Conservation (phyloP, 2,113 vertebrate species). For the Atherinomorus stipes region DNA sequence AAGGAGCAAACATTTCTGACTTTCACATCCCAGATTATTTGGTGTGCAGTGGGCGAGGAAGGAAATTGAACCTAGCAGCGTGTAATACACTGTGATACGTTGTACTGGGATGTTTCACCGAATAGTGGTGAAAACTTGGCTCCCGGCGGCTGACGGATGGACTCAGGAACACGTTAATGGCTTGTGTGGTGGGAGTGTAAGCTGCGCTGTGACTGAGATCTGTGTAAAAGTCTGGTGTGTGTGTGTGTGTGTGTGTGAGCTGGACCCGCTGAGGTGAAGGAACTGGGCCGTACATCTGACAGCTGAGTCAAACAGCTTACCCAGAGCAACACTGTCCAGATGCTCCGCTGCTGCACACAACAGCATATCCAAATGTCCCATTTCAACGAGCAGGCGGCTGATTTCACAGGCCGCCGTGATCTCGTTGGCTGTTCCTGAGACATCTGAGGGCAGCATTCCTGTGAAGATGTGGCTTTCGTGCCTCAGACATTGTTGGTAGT, state of each 20-base stretch:
- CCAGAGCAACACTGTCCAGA: constrained; percentile 74
- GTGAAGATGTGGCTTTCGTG: constrained; percentile 14
- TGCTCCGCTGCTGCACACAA: constrained; percentile 31
- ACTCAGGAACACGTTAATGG: neutral
- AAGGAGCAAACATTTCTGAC: neutral
- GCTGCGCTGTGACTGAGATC: neutral
- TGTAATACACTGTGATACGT: neutral
- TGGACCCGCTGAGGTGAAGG: constrained; percentile 51
- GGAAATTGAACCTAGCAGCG: neutral
- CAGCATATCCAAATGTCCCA: constrained; percentile 58
- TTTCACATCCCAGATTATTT: neutral
- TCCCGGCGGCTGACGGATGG: neutral
- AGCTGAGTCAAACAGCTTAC: constrained; percentile 74
- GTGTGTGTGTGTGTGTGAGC: constrained; percentile 14
- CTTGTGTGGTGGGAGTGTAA: neutral
- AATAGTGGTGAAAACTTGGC: neutral
- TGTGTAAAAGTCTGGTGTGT: constrained; percentile 16
- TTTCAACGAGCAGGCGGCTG: constrained; percentile 16
- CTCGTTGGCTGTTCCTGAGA: constrained; percentile 32
- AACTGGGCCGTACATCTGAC: constrained; percentile 55
- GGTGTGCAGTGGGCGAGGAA: neutral
- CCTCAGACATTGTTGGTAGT: constrained; percentile 45
- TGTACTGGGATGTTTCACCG: neutral
- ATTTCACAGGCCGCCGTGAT: constrained; percentile 43
- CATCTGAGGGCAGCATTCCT: constrained; percentile 39